A percentile compares a stretch with the other conserved stretches of the same genome.
phyloP scores from a whole-genome alignment of 64 coral and sea anemone species.

The Montipora capricornis region DNA sequence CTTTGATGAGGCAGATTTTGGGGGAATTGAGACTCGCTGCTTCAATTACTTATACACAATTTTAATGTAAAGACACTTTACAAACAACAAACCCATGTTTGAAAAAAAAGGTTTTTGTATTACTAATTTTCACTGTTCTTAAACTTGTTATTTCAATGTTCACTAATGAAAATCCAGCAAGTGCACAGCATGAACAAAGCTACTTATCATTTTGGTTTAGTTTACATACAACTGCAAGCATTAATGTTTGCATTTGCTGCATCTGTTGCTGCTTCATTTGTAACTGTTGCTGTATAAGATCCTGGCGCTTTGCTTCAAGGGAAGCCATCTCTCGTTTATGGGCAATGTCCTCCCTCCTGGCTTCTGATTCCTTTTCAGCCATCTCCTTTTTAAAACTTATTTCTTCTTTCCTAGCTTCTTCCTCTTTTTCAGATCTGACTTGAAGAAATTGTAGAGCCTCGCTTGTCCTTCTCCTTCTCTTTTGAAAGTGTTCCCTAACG shows the following conservation, averaged over 20 bases:
- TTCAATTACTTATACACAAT: not conserved
- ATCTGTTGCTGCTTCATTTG: not conserved
- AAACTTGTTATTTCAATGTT: not conserved
- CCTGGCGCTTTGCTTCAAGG: constrained; percentile 18
- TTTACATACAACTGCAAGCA: constrained; percentile 33
- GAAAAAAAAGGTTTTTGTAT: not conserved
- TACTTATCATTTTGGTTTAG: not conserved
- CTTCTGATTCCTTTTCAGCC: constrained; percentile 23
- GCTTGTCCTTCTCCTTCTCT: not conserved
- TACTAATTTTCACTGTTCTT: not conserved
- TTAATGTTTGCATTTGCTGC: constrained; percentile 41
- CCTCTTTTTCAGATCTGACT: constrained; percentile 25
- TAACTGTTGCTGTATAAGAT: not conserved
- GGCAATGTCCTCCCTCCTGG: constrained; percentile 18
- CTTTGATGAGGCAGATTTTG: not conserved
- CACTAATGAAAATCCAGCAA: not conserved
- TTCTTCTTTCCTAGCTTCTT: constrained; percentile 38
- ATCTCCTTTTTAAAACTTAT: constrained; percentile 7
- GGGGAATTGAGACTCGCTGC: not conserved
- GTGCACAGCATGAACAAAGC: not conserved
- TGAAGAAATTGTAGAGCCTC: constrained; percentile 19
- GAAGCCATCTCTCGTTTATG: constrained; percentile 15
- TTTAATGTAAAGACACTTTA: not conserved
- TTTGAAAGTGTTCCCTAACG: constrained; percentile 5
- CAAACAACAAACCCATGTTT: not conserved